A percentile compares a stretch with the other conserved stretches of the same genome.
These are phyloP conservation scores for Microctenopoma lineatum DNA, from an alignment of 2,797 vertebrate species.

Conservation along the genomic window DNA sequence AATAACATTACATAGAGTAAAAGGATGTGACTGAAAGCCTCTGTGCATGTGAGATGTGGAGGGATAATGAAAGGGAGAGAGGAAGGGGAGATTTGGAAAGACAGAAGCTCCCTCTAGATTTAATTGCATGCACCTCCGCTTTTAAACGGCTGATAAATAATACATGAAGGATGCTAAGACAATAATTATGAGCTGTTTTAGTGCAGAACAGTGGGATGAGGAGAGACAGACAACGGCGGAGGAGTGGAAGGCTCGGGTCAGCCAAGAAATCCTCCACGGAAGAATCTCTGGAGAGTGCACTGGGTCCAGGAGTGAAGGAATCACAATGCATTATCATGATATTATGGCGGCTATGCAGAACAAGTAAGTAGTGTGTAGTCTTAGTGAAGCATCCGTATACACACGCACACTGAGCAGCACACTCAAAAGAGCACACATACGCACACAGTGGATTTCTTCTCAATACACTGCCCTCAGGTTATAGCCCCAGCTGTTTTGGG, in stretches of 20 bases:
- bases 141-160: slow-evolving; percentile 84
- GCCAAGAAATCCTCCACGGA: slow-evolving; percentile 58
- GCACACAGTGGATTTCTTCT: slow-evolving; percentile 49
- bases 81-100: slow-evolving; percentile 65
- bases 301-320: slow-evolving; percentile 60
- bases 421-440: neutral
- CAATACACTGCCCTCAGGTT: slow-evolving; percentile 60
- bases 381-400: slow-evolving; percentile 28
- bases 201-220: slow-evolving; percentile 56
- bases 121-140: slow-evolving; percentile 82
- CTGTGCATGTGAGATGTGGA: slow-evolving; percentile 16
- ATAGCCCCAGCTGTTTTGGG: slow-evolving; percentile 52
- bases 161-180: slow-evolving; percentile 82
- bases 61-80: slow-evolving; percentile 45
- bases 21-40: slow-evolving; percentile 53
- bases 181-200: slow-evolving; percentile 82
- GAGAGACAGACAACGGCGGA: slow-evolving; percentile 60
- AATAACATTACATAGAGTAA: slow-evolving; percentile 42
- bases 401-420: slow-evolving; percentile 19
- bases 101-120: slow-evolving; percentile 75
- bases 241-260: slow-evolving; percentile 55
- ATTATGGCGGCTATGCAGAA: slow-evolving; percentile 55
- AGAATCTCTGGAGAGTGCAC: slow-evolving; percentile 58
- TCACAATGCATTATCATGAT: slow-evolving; percentile 66
- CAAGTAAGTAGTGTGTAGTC: slow-evolving; percentile 41